A percentile compares a stretch with the other conserved stretches of the same genome.
Evolutionary conservation across 2,888 invertebrate species (phyloP).

Genomic region (Cylloceria caligata): DNA sequence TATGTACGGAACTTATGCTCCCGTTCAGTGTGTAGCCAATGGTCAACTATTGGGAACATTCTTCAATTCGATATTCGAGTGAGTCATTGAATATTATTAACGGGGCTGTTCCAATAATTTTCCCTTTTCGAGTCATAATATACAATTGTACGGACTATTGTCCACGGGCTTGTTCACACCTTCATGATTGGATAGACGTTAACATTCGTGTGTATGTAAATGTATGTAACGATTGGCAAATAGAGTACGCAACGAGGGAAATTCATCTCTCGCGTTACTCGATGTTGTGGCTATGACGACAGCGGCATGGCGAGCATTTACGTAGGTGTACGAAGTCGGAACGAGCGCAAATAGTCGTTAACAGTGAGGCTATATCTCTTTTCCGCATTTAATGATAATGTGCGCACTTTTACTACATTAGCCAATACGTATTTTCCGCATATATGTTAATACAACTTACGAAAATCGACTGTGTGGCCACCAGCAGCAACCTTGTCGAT

Average conservation of each 20-base stretch:
- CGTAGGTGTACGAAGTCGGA: conserved; percentile 31
- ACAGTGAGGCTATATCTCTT: conserved; percentile 9
- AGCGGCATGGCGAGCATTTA: neutral
- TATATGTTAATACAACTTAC: conserved; percentile 62
- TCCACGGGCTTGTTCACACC: conserved; percentile 17
- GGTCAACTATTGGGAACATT: too few species aligned
- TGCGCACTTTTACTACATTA: conserved; percentile 10
- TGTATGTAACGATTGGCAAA: conserved; percentile 58
- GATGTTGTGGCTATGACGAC: conserved; percentile 40
- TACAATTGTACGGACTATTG: neutral
- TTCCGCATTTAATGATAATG: conserved; percentile 30
- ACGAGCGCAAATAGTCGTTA: conserved; percentile 55
- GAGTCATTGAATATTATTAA: neutral
- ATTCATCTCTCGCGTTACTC: conserved; percentile 30
- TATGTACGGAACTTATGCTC: too few species aligned
- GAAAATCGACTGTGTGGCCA: conserved; percentile 40
- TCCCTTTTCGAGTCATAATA: neutral
- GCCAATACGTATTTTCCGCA: conserved; percentile 36
- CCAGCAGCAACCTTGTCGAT: too few species aligned
- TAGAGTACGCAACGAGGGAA: conserved; percentile 28
- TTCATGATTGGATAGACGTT: conserved; percentile 17
- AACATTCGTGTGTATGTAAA: conserved; percentile 50
- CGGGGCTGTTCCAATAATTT: neutral
- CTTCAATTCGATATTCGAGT: neutral
- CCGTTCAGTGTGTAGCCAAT: too few species aligned